Percentiles rank a stretch among this genome's conserved stretches.
Evolutionary conservation across 2,888 invertebrate genomes (phyloP).

Genomic region (Cosmia pyralina): DNA sequence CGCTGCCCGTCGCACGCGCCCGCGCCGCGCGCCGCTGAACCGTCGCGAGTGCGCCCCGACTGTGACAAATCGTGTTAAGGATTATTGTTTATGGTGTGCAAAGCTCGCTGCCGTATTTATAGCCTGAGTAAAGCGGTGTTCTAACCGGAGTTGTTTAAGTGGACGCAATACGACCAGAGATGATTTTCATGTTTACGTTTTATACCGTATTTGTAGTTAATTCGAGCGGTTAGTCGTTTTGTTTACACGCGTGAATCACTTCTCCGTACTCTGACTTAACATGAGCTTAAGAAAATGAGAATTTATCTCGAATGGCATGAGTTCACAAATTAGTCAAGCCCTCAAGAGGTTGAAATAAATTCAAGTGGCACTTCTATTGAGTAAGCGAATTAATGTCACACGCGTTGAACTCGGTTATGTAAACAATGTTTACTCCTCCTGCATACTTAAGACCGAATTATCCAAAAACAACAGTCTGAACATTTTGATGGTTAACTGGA

Average conservation of each 20-base stretch:
- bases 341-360: slow-evolving; percentile 50
- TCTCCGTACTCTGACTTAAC: slow-evolving; percentile 75
- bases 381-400: slow-evolving; percentile 43
- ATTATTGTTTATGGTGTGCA: slow-evolving; percentile 84
- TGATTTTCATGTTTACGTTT: slow-evolving; percentile 82
- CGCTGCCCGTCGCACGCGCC: slow-evolving; percentile 76
- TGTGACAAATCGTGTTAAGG: slow-evolving; percentile 82
- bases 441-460: slow-evolving; percentile 59
- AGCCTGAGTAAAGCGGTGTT: slow-evolving; percentile 70
- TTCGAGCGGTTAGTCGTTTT: slow-evolving; percentile 80
- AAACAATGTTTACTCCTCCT: slow-evolving; percentile 52
- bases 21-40: slow-evolving; percentile 67
- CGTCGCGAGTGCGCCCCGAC: slow-evolving; percentile 68
- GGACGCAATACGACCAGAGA: slow-evolving; percentile 74
- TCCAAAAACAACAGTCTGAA: slow-evolving; percentile 38
- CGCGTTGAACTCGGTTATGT: slow-evolving; percentile 45
- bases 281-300: slow-evolving; percentile 70
- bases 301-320: slow-evolving; percentile 66
- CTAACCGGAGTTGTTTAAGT: slow-evolving; percentile 80
- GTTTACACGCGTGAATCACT: slow-evolving; percentile 85
- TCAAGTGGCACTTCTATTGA: slow-evolving; percentile 44
- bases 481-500: slow-evolving; percentile 24
- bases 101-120: slow-evolving; percentile 80
- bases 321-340: slow-evolving; percentile 60
- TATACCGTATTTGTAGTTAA: slow-evolving; percentile 80